Percentiles rank a stretch among this genome's conserved stretches.
Evolutionary conservation across 2,113 vertebrate genomes (phyloP).

Genomic region (Colaptes auratus): DNA sequence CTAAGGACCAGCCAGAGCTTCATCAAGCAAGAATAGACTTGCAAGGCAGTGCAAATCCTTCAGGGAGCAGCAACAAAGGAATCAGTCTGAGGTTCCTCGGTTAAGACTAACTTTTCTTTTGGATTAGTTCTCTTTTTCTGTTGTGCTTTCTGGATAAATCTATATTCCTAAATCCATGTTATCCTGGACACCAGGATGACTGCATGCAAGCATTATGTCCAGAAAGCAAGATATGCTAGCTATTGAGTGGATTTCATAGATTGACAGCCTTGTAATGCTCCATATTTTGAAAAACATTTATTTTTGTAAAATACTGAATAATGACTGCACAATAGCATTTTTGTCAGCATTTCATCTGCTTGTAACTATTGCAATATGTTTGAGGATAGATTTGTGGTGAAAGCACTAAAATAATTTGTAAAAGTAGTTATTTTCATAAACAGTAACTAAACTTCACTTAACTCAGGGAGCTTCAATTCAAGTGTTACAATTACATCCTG

Average conservation of each 20-base stretch:
- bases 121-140: background rate
- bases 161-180: background rate
- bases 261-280: background rate
- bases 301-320: too few relatives aligned
- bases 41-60: background rate
- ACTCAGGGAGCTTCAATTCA: background rate
- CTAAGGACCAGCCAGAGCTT: background rate
- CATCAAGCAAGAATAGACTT: background rate
- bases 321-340: background rate
- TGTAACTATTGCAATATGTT: background rate
- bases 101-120: background rate
- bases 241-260: background rate
- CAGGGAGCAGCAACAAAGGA: background rate
- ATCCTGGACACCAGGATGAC: background rate
- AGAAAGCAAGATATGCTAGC: background rate
- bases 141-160: background rate
- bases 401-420: background rate
- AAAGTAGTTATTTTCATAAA: background rate
- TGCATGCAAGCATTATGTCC: background rate
- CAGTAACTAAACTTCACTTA: background rate
- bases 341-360: background rate
- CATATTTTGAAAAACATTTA: too few relatives aligned
- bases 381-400: background rate
- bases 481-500: background rate
- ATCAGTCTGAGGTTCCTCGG: background rate